A percentile compares a stretch with the other conserved stretches of the same genome.
Evolutionary conservation across 2,797 vertebrate species (phyloP).

Genomic region (Capromys pilorides): DNA sequence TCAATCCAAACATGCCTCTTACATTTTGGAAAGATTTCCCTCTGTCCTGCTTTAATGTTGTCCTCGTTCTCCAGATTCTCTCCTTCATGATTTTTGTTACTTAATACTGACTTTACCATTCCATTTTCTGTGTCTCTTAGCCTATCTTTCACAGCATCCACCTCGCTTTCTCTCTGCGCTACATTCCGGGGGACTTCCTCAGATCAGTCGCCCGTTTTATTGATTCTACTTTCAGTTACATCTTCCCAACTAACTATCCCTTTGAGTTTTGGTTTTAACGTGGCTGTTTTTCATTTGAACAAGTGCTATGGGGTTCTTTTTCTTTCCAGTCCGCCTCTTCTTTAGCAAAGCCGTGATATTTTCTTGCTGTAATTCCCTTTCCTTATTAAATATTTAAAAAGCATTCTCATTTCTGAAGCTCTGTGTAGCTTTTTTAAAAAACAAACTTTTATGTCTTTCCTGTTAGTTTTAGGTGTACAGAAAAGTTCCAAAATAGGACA

Average conservation of each 20-base stretch:
- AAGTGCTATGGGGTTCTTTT: neutral
- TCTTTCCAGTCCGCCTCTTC: neutral
- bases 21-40: neutral
- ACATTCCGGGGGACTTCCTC: neutral
- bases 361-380: neutral
- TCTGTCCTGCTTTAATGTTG: neutral
- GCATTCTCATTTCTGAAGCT: neutral
- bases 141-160: neutral
- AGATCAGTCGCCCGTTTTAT: neutral
- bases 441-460: neutral
- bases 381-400: neutral
- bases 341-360: neutral
- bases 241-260: neutral
- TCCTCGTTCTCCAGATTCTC: neutral
- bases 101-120: neutral
- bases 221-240: neutral
- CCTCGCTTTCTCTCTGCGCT: neutral
- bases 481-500: neutral
- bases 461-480: neutral
- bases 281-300: neutral
- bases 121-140: neutral
- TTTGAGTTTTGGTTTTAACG: neutral
- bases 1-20: neutral
- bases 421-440: neutral
- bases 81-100: neutral